Evolutionary conservation across 2,113 vertebrate species (phyloP), one percentile per base, ranked within the genome.

Genomic region (Corapipo altera): DNA sequence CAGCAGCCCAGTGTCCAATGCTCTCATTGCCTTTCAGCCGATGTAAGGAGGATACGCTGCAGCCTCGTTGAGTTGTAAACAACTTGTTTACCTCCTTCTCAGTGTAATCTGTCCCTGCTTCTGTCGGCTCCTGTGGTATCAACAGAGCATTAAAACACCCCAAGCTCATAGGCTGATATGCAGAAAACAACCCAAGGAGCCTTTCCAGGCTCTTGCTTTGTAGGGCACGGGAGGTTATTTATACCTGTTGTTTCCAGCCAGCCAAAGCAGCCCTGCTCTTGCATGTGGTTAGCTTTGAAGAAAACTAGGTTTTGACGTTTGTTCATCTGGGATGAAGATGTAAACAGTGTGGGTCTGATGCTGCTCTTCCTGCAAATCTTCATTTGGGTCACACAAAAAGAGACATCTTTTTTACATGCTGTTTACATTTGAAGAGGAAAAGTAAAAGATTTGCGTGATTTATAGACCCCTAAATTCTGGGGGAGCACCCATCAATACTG

Each of bases 1-100:
- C 92, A 86, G 92, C 78, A 79, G 39, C 82, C 66, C 72, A 19
- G 73, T 85, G 85, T 80, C 92, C 89, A 59, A 24, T 39, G 54
- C 27, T 91, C 69, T 67, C 67, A 87, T 43, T 74, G 89, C 88
- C 89, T 93, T 70, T 66, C 82, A 71, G 82, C 30, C 12, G 23
- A 72, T 92, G 66, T 33, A 82, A 94, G 92, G 70, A 96, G 88
- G 88, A 86, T 87, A 46, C 8, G 2, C 69, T 55, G 44, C 67
- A 90, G 96, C 82, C 91, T 92, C 0, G 15, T 72, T 61, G 84
- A 46, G 19, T 57, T 54, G 75, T 93, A 85, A 97, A 96, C 93
- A 96, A 85, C 83, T 94, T 91, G 88, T 91, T 95, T 92, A 85
- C 94, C 95, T 95, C 92, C 84, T 92, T 84, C 85, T 72, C 30